Percentiles rank a stretch among this genome's conserved stretches.
Evolutionary conservation across 1,140 invertebrate genomes (phyloP).

Genomic region (Diabrotica undecimpunctata): DNA sequence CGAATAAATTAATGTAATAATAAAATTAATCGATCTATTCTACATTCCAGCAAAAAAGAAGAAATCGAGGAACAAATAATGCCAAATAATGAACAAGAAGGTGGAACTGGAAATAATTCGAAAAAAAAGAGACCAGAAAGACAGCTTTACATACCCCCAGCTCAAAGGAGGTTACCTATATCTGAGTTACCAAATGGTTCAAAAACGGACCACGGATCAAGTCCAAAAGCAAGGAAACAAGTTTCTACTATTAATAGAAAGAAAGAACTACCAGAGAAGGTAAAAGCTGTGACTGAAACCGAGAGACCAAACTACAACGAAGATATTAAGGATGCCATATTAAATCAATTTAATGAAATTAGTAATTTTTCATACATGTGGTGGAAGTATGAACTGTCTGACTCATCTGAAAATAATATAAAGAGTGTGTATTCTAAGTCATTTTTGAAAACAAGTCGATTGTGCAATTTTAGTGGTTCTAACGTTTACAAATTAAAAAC

Average conservation of each 20-base stretch:
- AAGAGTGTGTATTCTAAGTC: background rate
- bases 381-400: conserved; percentile 13
- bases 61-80: conserved; percentile 21
- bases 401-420: background rate
- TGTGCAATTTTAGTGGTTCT: background rate
- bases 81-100: conserved; percentile 21
- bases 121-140: conserved; percentile 34
- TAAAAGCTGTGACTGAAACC: conserved; percentile 2
- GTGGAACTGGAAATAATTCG: conserved; percentile 10
- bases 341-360: background rate
- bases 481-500: background rate
- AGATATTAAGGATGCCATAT: background rate
- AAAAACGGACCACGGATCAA: conserved; percentile 12
- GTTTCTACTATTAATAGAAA: background rate
- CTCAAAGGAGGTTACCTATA: conserved; percentile 33
- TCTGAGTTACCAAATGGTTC: background rate
- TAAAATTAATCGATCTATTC: too few relatives aligned
- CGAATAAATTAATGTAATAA: too few relatives aligned
- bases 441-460: background rate
- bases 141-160: conserved; percentile 40
- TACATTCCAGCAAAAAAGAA: conserved; percentile 20
- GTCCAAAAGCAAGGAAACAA: conserved; percentile 1
- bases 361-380: background rate
- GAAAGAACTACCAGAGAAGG: background rate
- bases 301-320: background rate